phyloP scores from a whole-genome alignment of 2,797 vertebrate species.

The Trematomus bernacchii region DNA sequence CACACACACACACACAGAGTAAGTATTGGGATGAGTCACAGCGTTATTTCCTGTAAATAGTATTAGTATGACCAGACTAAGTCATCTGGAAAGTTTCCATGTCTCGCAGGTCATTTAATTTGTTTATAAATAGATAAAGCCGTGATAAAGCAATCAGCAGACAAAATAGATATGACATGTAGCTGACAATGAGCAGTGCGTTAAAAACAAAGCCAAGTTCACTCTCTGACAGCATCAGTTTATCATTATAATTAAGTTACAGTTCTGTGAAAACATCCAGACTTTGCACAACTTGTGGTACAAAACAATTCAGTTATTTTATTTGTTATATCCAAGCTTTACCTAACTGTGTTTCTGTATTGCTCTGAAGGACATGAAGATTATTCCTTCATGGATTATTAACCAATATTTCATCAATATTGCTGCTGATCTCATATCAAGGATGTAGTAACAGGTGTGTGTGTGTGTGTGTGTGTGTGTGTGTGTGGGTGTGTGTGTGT shows the following conservation, averaged over 20 bases:
- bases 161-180: not conserved
- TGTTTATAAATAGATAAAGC: slow-evolving; percentile 42
- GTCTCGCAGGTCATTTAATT: slow-evolving; percentile 27
- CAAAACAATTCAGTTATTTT: not conserved
- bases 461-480: no score
- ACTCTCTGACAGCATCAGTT: not conserved
- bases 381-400: not conserved
- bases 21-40: slow-evolving; percentile 39
- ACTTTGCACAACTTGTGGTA: not conserved
- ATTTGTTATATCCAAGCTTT: not conserved
- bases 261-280: not conserved
- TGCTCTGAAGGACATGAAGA: not conserved
- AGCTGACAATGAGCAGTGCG: slow-evolving; percentile 3
- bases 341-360: not conserved
- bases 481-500: no score
- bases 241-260: not conserved
- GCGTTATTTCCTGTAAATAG: slow-evolving; percentile 61
- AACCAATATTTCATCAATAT: not conserved
- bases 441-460: not conserved
- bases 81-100: slow-evolving; percentile 52
- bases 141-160: slow-evolving; percentile 27
- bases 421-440: not conserved
- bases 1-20: not conserved
- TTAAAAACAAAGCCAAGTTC: slow-evolving; percentile 12
- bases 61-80: slow-evolving; percentile 32